phyloP scores from a whole-genome alignment of 1,140 invertebrate species.

The Drosophila cardini region DNA sequence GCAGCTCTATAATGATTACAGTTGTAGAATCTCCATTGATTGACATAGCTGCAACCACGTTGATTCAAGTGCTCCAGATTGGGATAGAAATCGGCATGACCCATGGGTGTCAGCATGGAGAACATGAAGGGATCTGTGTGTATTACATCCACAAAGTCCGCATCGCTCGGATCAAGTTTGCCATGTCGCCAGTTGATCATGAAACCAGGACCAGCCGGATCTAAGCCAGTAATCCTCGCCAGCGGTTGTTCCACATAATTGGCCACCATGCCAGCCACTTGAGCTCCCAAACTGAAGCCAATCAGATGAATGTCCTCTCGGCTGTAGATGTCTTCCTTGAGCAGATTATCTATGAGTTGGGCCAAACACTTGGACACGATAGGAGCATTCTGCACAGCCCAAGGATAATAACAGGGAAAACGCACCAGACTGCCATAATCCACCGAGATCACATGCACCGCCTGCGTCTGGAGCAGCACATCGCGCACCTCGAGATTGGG shows the following conservation, averaged over 20 bases:
- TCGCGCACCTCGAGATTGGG: conserved; percentile 73
- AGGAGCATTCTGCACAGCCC: conserved; percentile 85
- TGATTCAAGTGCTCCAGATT: conserved; percentile 90
- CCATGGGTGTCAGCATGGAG: conserved; percentile 87
- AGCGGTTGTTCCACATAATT: conserved; percentile 66
- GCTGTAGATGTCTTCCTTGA: conserved; percentile 85
- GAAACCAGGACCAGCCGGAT: conserved; percentile 80
- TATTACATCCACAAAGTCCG: conserved; percentile 91
- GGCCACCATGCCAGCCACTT: conserved; percentile 94
- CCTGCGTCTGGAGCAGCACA: conserved; percentile 75
- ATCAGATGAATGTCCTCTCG: conserved; percentile 90
- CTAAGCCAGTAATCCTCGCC: conserved; percentile 75
- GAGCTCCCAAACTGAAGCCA: conserved; percentile 94
- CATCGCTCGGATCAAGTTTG: conserved; percentile 86
- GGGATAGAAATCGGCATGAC: conserved; percentile 93
- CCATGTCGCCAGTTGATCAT: conserved; percentile 40
- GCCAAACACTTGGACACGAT: conserved; percentile 85
- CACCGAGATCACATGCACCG: conserved; percentile 85
- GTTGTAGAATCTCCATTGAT: conserved; percentile 62
- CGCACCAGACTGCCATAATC: conserved; percentile 85
- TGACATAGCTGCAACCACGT: conserved; percentile 88
- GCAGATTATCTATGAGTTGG: conserved; percentile 81
- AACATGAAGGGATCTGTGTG: conserved; percentile 89
- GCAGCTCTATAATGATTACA: conserved; percentile 86
- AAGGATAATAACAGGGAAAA: conserved; percentile 85